Conservation (phyloP, 2,888 invertebrate species). For the Pristionchus maxplancki region DNA sequence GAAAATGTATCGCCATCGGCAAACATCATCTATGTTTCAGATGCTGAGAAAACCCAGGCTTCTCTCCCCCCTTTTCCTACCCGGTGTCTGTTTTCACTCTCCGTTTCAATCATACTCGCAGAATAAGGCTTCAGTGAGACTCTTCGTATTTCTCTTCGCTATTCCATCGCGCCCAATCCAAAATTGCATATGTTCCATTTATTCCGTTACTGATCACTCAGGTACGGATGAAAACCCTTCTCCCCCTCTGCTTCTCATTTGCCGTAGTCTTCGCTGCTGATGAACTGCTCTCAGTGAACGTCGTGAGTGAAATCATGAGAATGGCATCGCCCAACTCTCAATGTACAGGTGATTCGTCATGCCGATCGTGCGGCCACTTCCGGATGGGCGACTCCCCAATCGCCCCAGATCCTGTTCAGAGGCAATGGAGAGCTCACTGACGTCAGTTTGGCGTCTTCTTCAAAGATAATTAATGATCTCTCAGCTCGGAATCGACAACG, state of each 20-base stretch:
- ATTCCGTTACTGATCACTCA: too few species aligned
- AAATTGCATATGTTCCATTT: neutral
- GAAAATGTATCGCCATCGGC: neutral
- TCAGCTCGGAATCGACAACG: constrained; percentile 46
- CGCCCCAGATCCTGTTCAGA: constrained; percentile 12
- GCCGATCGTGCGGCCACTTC: constrained; percentile 27
- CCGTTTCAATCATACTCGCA: neutral
- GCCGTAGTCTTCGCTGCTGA: neutral
- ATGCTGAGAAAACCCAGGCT: neutral
- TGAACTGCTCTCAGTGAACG: constrained; percentile 11
- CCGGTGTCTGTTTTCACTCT: neutral
- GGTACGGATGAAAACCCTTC: neutral
- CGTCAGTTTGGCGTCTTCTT: neutral
- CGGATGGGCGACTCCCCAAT: neutral
- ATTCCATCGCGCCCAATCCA: neutral
- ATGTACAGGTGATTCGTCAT: constrained; percentile 48
- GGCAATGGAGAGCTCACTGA: constrained; percentile 40
- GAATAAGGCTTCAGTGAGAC: neutral
- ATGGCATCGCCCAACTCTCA: too few species aligned
- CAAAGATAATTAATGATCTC: neutral
- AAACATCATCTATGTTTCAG: neutral
- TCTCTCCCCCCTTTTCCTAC: neutral
- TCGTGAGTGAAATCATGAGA: neutral
- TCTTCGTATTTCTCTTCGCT: neutral
- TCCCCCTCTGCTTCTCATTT: neutral